Conservation (phyloP, 2,888 invertebrate species). For the Leptinotarsa juncta region DNA sequence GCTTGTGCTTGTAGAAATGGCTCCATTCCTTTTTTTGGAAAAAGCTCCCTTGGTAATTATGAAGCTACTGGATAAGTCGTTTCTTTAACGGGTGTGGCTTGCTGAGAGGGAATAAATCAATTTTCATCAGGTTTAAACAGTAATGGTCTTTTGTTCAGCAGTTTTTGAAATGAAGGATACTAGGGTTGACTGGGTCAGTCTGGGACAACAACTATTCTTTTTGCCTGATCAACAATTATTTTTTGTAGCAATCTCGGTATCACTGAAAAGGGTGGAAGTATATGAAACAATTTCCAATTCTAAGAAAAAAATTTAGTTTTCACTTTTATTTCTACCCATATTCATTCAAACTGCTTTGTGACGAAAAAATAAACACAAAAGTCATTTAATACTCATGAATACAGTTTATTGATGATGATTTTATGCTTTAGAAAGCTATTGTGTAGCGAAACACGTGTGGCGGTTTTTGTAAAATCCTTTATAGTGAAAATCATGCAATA, state of each 20-base stretch:
- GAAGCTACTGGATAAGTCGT: conserved; percentile 24
- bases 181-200: conserved; percentile 21
- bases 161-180: conserved; percentile 24
- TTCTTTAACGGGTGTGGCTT: conserved; percentile 21
- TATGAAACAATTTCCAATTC: conserved; percentile 42
- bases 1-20: background rate
- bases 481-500: too few relatives aligned
- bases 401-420: too few relatives aligned
- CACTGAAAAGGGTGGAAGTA: conserved; percentile 52
- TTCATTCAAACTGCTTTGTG: too few relatives aligned
- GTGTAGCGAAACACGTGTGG: too few relatives aligned
- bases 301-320: background rate
- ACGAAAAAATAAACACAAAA: too few relatives aligned
- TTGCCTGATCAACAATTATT: conserved; percentile 40
- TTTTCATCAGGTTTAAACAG: conserved; percentile 15
- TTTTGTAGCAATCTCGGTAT: conserved; percentile 51
- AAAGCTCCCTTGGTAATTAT: conserved; percentile 21
- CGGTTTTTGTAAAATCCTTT: too few relatives aligned
- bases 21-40: background rate
- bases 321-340: too few relatives aligned
- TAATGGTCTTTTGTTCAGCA: conserved; percentile 15
- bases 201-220: conserved; percentile 28
- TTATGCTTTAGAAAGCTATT: too few relatives aligned
- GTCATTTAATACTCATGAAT: too few relatives aligned
- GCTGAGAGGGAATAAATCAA: conserved; percentile 21